phyloP scores from a whole-genome alignment of 1,140 invertebrate species.

The Ceratina australensis region DNA sequence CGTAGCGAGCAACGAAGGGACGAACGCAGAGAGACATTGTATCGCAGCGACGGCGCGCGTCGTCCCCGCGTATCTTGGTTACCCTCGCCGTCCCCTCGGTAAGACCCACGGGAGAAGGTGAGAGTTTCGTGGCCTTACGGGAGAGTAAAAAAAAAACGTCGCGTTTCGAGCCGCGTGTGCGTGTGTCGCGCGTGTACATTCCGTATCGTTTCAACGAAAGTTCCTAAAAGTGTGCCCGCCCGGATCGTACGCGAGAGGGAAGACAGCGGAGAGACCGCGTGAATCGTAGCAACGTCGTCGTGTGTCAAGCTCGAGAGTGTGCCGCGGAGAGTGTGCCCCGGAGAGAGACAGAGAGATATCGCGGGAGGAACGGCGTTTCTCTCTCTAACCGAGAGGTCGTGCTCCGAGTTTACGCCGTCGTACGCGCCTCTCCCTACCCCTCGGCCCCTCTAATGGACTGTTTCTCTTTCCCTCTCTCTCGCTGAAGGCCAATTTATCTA shows the following conservation, averaged over 20 bases:
- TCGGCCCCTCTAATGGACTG: neutral
- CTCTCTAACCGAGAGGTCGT: slow-evolving; percentile 19
- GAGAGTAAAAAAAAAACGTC: neutral
- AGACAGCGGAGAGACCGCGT: too few species aligned
- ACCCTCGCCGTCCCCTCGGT: neutral
- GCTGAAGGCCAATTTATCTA: slow-evolving; percentile 36
- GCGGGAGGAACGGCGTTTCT: slow-evolving; percentile 27
- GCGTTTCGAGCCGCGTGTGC: slow-evolving; percentile 8
- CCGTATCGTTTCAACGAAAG: neutral
- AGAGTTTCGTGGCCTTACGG: slow-evolving; percentile 16
- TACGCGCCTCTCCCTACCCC: slow-evolving; percentile 23
- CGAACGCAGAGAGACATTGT: neutral
- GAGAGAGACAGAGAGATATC: slow-evolving; percentile 24
- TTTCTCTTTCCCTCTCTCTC: slow-evolving; percentile 43
- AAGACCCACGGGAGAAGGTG: slow-evolving; percentile 18
- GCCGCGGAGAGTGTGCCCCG: slow-evolving; percentile 19
- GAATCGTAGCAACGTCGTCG: slow-evolving; percentile 47
- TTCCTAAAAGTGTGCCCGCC: slow-evolving; percentile 28
- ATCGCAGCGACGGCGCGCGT: slow-evolving; percentile 41
- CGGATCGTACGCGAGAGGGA: neutral
- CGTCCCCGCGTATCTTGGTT: neutral
- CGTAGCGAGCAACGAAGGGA: neutral
- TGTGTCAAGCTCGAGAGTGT: slow-evolving; percentile 21
- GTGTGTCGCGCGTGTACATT: neutral
- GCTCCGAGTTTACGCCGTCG: slow-evolving; percentile 48